These are phyloP conservation scores for Ctenopoma kingsleyae DNA, from an alignment of 2,797 vertebrate genomes.

Conservation along the genomic window DNA sequence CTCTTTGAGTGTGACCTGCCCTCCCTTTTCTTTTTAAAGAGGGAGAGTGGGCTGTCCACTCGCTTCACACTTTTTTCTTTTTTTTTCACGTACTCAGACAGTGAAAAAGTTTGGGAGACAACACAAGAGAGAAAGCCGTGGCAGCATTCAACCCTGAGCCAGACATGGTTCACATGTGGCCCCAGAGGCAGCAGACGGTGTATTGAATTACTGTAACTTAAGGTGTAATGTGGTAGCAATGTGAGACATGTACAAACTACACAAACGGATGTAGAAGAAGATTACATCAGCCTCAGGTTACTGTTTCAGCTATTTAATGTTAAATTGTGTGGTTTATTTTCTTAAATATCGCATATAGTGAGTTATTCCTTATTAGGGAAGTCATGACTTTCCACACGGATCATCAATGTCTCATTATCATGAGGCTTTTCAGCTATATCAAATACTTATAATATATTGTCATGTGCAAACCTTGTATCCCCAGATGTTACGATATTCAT, in stretches of 20 bases:
- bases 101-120: slow-evolving; percentile 67
- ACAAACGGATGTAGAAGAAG: slow-evolving; percentile 48
- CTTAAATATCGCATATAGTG: slow-evolving; percentile 30
- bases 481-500: background rate
- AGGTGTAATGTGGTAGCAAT: slow-evolving; percentile 72
- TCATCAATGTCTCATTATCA: slow-evolving; percentile 11
- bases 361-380: slow-evolving; percentile 6
- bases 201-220: slow-evolving; percentile 77
- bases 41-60: slow-evolving; percentile 58
- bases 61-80: slow-evolving; percentile 47
- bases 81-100: slow-evolving; percentile 48
- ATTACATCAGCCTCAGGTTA: slow-evolving; percentile 44
- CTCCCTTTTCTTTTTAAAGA: slow-evolving; percentile 55
- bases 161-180: slow-evolving; percentile 69
- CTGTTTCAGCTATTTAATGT: slow-evolving; percentile 37
- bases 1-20: slow-evolving; percentile 69
- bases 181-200: slow-evolving; percentile 71
- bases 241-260: slow-evolving; percentile 45
- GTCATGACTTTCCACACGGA: background rate
- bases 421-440: slow-evolving; percentile 4
- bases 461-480: slow-evolving; percentile 1
- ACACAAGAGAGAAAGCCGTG: slow-evolving; percentile 63
- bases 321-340: slow-evolving; percentile 21
- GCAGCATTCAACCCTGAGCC: slow-evolving; percentile 59
- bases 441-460: background rate